Conservation (phyloP, 2,888 invertebrate species). For the Allygus modestus region DNA sequence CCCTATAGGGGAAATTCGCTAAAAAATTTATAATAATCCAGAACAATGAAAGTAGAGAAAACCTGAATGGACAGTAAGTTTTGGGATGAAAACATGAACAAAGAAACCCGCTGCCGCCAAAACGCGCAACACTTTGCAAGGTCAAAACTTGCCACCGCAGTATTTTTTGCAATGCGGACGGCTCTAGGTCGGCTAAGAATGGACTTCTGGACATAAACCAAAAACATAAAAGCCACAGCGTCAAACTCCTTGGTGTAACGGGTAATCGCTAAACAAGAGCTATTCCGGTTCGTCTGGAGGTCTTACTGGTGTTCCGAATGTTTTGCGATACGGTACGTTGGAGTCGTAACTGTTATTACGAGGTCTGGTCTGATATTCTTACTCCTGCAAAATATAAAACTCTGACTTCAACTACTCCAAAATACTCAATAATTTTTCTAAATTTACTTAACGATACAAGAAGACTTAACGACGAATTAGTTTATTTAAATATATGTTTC, state of each 20-base stretch:
- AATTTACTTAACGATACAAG: no score
- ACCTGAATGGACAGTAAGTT: no score
- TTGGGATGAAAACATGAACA: background rate
- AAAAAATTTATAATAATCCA: no score
- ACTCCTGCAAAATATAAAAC: no score
- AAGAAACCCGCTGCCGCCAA: background rate
- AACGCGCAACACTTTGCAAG: constrained; percentile 9
- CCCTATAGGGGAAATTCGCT: no score
- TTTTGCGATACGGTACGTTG: background rate
- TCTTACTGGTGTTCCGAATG: background rate
- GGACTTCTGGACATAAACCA: constrained; percentile 17
- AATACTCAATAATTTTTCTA: no score
- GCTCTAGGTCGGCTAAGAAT: constrained; percentile 41
- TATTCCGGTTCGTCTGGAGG: constrained; percentile 10
- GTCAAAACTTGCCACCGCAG: background rate
- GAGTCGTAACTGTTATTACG: no score
- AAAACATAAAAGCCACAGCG: constrained; percentile 26
- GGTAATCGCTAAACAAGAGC: background rate
- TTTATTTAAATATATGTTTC: no score
- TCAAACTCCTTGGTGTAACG: background rate
- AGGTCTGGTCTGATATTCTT: no score
- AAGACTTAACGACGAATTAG: no score
- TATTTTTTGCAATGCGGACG: constrained; percentile 17
- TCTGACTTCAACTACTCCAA: no score
- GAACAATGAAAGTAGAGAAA: no score